Conservation (phyloP, 2,113 vertebrate genomes). For the Mesoclemmys tuberculata region DNA sequence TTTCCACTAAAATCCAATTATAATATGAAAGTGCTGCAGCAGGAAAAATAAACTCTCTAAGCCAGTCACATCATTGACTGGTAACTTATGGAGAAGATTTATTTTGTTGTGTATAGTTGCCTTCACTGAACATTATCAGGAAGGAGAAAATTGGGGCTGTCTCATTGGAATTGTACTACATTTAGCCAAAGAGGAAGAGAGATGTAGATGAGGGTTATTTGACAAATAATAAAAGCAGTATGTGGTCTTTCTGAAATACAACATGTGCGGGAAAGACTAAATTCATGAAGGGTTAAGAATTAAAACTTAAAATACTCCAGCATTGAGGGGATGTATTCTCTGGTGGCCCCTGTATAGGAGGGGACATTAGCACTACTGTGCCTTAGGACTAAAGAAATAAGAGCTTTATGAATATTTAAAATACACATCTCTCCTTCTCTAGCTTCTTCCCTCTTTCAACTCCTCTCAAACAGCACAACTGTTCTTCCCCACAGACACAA, state of each 20-base stretch:
- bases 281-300: not conserved
- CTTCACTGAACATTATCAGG: not conserved
- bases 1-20: not conserved
- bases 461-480: not conserved
- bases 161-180: not conserved
- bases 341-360: not conserved
- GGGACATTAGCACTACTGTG: not conserved
- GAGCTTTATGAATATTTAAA: not conserved
- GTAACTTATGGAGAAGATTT: not conserved
- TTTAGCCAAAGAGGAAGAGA: not conserved
- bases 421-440: not conserved
- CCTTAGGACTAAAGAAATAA: not conserved
- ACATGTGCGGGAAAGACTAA: not conserved
- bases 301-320: not conserved
- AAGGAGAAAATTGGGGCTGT: not conserved
- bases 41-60: not conserved
- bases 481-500: not conserved
- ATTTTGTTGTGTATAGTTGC: not conserved
- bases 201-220: accelerated
- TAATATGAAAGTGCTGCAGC: not conserved
- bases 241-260: not conserved
- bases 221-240: not conserved
- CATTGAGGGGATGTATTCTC: not conserved
- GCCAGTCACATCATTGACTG: accelerated
- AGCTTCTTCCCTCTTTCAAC: not conserved